Conservation (phyloP, 2,113 vertebrate genomes). For the Indicator maculatus region DNA sequence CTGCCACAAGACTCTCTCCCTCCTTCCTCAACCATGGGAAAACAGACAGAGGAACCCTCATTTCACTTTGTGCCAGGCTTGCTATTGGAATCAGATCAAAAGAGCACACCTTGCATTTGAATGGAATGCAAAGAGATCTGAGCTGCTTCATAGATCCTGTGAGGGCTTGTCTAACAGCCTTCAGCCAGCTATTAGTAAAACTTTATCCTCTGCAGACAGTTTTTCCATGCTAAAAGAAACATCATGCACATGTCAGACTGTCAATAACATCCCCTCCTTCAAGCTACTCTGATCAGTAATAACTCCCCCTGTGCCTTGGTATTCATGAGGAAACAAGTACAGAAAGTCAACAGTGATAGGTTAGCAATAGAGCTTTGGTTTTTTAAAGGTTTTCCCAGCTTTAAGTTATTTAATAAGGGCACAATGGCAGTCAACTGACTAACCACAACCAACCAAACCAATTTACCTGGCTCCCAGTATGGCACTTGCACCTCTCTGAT, state of each 20-base stretch:
- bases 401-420: background rate
- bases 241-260: background rate
- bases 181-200: background rate
- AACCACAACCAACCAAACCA: background rate
- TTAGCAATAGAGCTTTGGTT: background rate
- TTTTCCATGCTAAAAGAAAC: background rate
- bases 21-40: background rate
- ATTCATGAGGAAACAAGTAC: background rate
- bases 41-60: background rate
- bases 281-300: background rate
- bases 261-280: background rate
- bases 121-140: slow-evolving; percentile 33
- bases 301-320: background rate
- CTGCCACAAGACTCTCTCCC: background rate
- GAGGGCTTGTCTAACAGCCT: slow-evolving; percentile 43
- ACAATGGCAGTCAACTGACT: background rate
- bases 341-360: background rate
- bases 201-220: background rate
- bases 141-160: slow-evolving; percentile 27
- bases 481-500: background rate
- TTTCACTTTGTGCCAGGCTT: background rate
- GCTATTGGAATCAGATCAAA: slow-evolving; percentile 25
- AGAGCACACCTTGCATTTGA: slow-evolving; percentile 24
- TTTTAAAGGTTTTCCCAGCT: background rate
- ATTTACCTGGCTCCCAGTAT: background rate